Evolutionary conservation across 2,888 invertebrate genomes (phyloP).

Genomic region (Leptarthrus brevirostris): DNA sequence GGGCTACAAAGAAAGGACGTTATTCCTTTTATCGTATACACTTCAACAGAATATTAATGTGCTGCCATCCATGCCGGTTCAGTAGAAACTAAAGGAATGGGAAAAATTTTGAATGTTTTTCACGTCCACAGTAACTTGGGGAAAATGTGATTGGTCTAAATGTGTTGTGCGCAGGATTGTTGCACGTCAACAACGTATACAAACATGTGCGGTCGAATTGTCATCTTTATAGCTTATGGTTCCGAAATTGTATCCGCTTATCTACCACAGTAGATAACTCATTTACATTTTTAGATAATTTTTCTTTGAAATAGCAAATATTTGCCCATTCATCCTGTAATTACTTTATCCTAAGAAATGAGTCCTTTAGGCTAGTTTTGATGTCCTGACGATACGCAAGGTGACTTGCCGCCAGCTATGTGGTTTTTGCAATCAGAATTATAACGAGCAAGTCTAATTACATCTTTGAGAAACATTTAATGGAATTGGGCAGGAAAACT

Average conservation of each 20-base stretch:
- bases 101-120: neutral
- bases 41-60: slow-evolving; percentile 30
- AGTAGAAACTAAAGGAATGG: neutral
- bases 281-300: slow-evolving; percentile 38
- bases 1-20: no score
- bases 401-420: slow-evolving; percentile 17
- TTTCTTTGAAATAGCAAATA: slow-evolving; percentile 34
- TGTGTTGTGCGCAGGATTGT: neutral
- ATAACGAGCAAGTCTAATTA: neutral
- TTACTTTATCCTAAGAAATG: slow-evolving; percentile 15
- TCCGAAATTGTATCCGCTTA: neutral
- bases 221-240: neutral
- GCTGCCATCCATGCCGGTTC: slow-evolving; percentile 9
- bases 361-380: neutral
- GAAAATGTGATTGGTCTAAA: slow-evolving; percentile 17
- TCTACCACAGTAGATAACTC: slow-evolving; percentile 9
- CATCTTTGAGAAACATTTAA: slow-evolving; percentile 14
- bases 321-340: slow-evolving; percentile 29
- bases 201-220: slow-evolving; percentile 9
- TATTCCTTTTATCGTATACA: no score
- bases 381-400: slow-evolving; percentile 15
- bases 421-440: slow-evolving; percentile 34
- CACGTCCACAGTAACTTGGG: neutral
- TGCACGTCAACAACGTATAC: neutral
- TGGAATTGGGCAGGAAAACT: slow-evolving; percentile 15